A percentile compares a stretch with the other conserved stretches of the same genome.
These are phyloP conservation scores for Acanthosepion pharaonis DNA, from an alignment of 2,888 invertebrate species.

Conservation along the genomic window DNA sequence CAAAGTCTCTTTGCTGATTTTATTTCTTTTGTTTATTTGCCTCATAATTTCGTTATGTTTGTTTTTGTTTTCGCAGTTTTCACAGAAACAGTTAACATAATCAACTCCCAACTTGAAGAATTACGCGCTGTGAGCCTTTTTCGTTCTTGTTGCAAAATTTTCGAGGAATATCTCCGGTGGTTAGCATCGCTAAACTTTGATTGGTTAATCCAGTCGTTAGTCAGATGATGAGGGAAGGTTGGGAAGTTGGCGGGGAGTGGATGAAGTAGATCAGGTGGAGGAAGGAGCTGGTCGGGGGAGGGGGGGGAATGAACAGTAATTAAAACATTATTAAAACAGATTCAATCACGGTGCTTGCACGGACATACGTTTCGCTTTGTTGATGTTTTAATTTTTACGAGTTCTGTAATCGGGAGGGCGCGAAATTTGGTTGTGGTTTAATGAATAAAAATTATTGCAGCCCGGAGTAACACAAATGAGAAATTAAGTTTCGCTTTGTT, in stretches of 20 bases:
- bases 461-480: background rate
- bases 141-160: background rate
- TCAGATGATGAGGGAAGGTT: background rate
- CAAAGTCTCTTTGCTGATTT: background rate
- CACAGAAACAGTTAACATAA: background rate
- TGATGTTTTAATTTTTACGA: background rate
- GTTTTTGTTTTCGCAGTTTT: background rate
- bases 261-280: background rate
- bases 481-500: background rate
- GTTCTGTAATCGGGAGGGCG: background rate
- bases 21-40: background rate
- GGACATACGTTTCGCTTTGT: slow-evolving; percentile 2
- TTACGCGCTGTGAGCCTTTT: slow-evolving; percentile 13
- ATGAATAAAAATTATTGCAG: background rate
- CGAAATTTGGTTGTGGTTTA: slow-evolving; percentile 33
- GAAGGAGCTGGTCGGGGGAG: background rate
- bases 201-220: background rate
- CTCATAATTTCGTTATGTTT: background rate
- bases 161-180: background rate
- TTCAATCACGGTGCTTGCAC: background rate
- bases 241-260: too few species aligned
- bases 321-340: slow-evolving; percentile 18
- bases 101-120: background rate
- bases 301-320: background rate
- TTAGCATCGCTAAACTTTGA: background rate